Conservation (phyloP, 2,113 vertebrate genomes). For the Galeopterus variegatus region DNA sequence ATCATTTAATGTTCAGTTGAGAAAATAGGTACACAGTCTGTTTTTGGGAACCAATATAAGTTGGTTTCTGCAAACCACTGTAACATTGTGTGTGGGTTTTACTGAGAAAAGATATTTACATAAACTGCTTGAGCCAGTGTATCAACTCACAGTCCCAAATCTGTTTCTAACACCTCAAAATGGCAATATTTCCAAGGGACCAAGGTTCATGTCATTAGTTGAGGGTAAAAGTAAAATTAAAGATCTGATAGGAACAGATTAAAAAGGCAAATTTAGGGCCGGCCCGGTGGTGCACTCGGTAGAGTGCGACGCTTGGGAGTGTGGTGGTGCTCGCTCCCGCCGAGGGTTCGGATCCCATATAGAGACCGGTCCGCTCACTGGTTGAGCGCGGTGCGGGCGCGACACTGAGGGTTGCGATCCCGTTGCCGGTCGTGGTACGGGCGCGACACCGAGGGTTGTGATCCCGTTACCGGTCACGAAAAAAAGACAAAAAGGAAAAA, state of each 20-base stretch:
- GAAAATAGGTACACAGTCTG: background rate
- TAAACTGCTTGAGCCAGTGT: background rate
- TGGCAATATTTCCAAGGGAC: background rate
- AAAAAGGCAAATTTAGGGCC: constrained; percentile 61
- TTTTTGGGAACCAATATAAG: background rate
- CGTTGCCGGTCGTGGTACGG: too few relatives aligned
- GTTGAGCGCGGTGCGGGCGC: too few relatives aligned
- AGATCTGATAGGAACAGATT: constrained; percentile 41
- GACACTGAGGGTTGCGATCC: too few relatives aligned
- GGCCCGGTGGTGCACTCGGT: too few relatives aligned
- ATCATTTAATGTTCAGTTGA: background rate
- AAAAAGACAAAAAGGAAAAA: too few relatives aligned
- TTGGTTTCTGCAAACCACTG: background rate
- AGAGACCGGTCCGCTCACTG: too few relatives aligned
- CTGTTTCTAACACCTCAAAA: background rate
- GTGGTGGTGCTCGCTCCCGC: too few relatives aligned
- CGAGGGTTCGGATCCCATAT: too few relatives aligned
- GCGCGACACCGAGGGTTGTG: too few relatives aligned
- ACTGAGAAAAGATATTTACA: background rate
- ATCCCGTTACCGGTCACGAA: too few relatives aligned
- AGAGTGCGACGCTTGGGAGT: too few relatives aligned
- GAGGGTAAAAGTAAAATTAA: constrained; percentile 43
- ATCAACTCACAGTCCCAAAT: background rate
- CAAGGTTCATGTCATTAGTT: background rate
- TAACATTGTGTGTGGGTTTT: background rate